These are phyloP conservation scores for Hololepta plana DNA, from an alignment of 2,888 invertebrate species.

Conservation along the genomic window DNA sequence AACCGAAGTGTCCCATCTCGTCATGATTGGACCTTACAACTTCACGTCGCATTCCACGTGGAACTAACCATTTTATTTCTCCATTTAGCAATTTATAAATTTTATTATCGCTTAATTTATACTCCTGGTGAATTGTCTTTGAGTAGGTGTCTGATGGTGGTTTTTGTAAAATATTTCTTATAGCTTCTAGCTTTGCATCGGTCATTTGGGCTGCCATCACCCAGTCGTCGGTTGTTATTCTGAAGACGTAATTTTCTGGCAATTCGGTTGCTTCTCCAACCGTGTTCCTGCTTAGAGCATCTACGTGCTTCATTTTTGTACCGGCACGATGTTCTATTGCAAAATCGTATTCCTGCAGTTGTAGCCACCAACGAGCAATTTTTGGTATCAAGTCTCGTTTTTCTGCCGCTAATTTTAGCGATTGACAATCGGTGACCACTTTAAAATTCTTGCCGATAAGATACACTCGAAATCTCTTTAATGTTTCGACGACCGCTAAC, in stretches of 20 bases:
- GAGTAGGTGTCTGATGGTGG: conserved; percentile 2
- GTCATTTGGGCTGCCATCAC: conserved; percentile 9
- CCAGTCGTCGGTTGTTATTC: conserved; percentile 18
- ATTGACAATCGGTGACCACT: conserved; percentile 19
- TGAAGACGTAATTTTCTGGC: too few species aligned
- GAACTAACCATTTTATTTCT: conserved; percentile 9
- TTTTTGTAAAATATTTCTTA: conserved; percentile 2
- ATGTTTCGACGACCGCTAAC: conserved; percentile 17
- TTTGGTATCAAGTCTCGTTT: conserved; percentile 4
- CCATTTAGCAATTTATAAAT: conserved; percentile 4
- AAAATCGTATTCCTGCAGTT: too few species aligned
- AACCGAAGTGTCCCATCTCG: conserved; percentile 20
- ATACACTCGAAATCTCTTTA: conserved; percentile 19
- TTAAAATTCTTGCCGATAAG: conserved; percentile 15
- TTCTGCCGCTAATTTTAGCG: conserved; percentile 9
- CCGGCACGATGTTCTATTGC: too few species aligned
- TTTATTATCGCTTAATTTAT: conserved; percentile 3
- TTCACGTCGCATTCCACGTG: conserved; percentile 6
- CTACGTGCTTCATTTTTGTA: too few species aligned
- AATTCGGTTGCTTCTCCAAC: too few species aligned
- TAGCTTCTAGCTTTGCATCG: conserved; percentile 5
- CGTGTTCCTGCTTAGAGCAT: too few species aligned
- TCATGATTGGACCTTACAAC: conserved; percentile 16
- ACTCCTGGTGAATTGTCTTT: conserved; percentile 5
- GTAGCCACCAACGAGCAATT: too few species aligned